Conservation (phyloP, 2,113 vertebrate species). For the Fulica atra region DNA sequence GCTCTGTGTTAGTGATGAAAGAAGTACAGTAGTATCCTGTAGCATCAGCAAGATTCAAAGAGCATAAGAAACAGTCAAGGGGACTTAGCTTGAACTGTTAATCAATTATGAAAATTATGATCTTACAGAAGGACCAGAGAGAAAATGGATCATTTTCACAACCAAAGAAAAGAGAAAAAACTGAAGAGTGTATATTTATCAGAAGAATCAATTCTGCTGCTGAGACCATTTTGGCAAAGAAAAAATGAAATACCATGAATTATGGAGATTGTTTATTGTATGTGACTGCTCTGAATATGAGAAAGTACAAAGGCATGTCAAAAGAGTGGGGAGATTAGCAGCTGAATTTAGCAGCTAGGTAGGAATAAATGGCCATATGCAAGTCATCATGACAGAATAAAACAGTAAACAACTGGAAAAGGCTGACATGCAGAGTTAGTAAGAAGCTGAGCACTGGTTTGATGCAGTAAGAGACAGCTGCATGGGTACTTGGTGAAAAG, state of each 20-base stretch:
- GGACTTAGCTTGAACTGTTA: neutral
- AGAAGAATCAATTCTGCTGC: neutral
- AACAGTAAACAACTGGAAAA: neutral
- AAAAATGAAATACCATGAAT: slow-evolving; percentile 21
- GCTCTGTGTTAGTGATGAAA: neutral
- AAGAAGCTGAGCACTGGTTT: neutral
- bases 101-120: neutral
- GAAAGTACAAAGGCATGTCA: slow-evolving; percentile 7
- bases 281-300: neutral
- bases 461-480: neutral
- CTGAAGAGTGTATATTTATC: neutral
- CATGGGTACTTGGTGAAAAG: neutral
- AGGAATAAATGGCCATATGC: neutral
- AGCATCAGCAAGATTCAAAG: slow-evolving; percentile 6
- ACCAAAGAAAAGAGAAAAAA: neutral
- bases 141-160: neutral
- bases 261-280: slow-evolving; percentile 4
- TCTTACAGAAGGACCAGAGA: neutral
- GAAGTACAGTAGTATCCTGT: neutral
- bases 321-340: slow-evolving; percentile 10
- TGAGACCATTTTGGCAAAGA: neutral
- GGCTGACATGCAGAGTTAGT: neutral
- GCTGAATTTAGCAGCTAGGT: neutral
- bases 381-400: neutral
- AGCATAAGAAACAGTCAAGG: slow-evolving; percentile 3